Evolutionary conservation across 2,888 invertebrate species (phyloP), one percentile per base, ranked within the genome.

Genomic region (Hirtodrosophila histrioides): DNA sequence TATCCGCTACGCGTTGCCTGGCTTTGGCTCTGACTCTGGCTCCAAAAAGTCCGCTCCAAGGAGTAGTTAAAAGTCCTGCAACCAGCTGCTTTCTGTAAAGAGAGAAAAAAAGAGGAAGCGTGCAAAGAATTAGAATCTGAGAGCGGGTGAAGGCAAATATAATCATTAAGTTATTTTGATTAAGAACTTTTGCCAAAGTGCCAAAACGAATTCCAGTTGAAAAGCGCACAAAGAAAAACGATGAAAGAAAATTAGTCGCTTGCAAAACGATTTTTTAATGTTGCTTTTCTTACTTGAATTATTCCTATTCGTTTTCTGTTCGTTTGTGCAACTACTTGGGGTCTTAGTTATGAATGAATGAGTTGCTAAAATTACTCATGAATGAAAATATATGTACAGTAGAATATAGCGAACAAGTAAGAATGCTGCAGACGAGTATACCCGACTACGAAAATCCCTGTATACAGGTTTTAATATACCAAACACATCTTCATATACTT

Each of bases 151-250:
- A 73, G 55, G 78, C 86, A 88, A 86, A 84, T 86, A 86, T 69
- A 78, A 84, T 88, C 78, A 84, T 88, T 88, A 88, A 86, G 81
- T 84, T 86, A 84, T 86, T 84, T 84, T 88, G 81, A 83, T 83
- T 86, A 83, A 83, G 77, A 88, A 86, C 78, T 86, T 75, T 83
- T 66, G 72, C 72, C 29, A 75, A 70, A 82, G 70, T 69, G 86
- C 76, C 78, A 77, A 80, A 77, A 77, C 50, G 69, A 74, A 64
- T 54, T 54, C 43, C 54, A 43, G 27, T 45, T 49, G 39, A 35
- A 41, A 31, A 39, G 33, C 31, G 35, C 37, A 39, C 27, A 17
- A 40, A 31, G 33, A 45, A 27, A 11, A 17, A 10, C n/a, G 27
- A 12, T 6, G 27, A 51, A 44, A 11, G 41, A 31, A 48, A 31